Conservation (phyloP, 1,140 invertebrate species). For the Panagrolaimus sp. region DNA sequence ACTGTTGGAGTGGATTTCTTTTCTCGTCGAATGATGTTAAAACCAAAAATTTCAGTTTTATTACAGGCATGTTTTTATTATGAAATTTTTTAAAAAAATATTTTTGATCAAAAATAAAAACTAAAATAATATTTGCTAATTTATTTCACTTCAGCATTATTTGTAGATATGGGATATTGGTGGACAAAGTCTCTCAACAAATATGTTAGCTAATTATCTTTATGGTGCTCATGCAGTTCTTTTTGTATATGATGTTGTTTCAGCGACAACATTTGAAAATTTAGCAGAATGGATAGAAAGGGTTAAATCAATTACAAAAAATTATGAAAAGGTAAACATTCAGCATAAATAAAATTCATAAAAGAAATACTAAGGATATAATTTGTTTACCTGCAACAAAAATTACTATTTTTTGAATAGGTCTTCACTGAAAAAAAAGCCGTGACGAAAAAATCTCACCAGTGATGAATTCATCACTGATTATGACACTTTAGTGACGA, state of each 20-base stretch:
- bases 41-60: constrained; percentile 61
- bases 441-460: too few relatives aligned
- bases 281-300: constrained; percentile 70
- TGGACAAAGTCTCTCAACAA: constrained; percentile 69
- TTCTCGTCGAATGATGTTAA: constrained; percentile 68
- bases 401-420: too few relatives aligned
- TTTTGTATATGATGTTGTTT: constrained; percentile 80
- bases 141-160: too few relatives aligned
- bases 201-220: constrained; percentile 77
- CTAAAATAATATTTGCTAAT: constrained; percentile 38
- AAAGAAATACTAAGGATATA: neutral
- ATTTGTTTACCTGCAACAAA: too few relatives aligned
- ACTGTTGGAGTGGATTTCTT: constrained; percentile 78
- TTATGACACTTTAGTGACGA: too few relatives aligned
- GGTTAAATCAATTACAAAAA: constrained; percentile 64
- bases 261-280: constrained; percentile 72
- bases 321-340: constrained; percentile 60
- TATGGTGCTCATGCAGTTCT: constrained; percentile 74
- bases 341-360: neutral
- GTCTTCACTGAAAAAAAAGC: too few relatives aligned
- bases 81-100: constrained; percentile 14
- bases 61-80: constrained; percentile 58
- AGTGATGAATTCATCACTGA: too few relatives aligned
- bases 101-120: neutral
- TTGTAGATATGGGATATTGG: constrained; percentile 78